Conservation (phyloP, 2,113 vertebrate genomes). For the Sinocyclocheilus grahami region DNA sequence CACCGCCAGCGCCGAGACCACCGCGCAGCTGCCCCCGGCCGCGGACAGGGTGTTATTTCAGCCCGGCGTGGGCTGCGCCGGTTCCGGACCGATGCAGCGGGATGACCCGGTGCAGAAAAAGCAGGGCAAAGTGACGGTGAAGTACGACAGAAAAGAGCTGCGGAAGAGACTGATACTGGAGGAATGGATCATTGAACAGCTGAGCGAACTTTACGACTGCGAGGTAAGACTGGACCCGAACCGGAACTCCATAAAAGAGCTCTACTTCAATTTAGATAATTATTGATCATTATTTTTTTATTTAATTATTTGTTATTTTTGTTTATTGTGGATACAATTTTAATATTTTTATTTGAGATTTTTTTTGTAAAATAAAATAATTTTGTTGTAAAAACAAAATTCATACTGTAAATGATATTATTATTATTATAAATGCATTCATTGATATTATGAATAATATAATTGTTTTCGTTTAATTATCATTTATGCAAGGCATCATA, state of each 20-base stretch:
- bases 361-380: too few species aligned
- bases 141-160: slow-evolving; percentile 97
- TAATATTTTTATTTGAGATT: too few species aligned
- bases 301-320: too few species aligned
- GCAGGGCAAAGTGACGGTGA: slow-evolving; percentile 96
- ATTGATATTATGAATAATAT: too few species aligned
- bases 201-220: slow-evolving; percentile 92
- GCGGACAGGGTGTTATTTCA: slow-evolving; percentile 89
- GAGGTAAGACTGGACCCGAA: slow-evolving; percentile 77
- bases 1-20: slow-evolving; percentile 77
- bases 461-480: background rate
- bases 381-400: too few species aligned
- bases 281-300: background rate
- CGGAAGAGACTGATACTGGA: slow-evolving; percentile 90
- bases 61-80: slow-evolving; percentile 77
- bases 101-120: slow-evolving; percentile 85
- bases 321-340: too few species aligned
- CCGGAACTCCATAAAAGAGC: background rate
- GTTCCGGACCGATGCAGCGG: slow-evolving; percentile 70
- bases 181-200: slow-evolving; percentile 97
- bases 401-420: too few species aligned
- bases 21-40: slow-evolving; percentile 71
- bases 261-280: background rate
- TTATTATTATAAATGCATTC: too few species aligned
- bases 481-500: background rate